These are phyloP conservation scores for Scaptomyza caliginosa DNA, from an alignment of 2,888 invertebrate genomes.

Conservation along the genomic window DNA sequence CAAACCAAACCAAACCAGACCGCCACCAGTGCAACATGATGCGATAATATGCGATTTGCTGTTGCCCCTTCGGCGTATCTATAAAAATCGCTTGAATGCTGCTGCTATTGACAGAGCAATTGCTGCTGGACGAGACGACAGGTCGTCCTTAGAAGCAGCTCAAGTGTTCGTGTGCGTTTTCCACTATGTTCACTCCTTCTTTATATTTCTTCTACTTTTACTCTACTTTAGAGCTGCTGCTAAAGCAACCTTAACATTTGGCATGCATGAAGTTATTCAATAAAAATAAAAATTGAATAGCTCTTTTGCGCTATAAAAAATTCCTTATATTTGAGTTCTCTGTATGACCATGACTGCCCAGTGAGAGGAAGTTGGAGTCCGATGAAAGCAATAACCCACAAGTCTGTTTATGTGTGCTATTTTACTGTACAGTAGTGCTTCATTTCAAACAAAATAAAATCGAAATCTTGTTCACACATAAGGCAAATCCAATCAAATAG, in stretches of 20 bases:
- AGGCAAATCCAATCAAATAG: conserved; percentile 26
- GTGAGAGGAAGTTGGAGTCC: not conserved
- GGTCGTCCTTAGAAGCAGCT: conserved; percentile 37
- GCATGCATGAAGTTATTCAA: conserved; percentile 75
- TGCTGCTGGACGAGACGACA: conserved; percentile 46
- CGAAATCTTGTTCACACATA: conserved; percentile 5
- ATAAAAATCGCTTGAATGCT: conserved; percentile 64
- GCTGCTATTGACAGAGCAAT: conserved; percentile 63
- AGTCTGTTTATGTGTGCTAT: conserved; percentile 2
- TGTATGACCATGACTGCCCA: conserved; percentile 24
- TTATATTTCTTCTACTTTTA: not conserved
- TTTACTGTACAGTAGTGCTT: not conserved
- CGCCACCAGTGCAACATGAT: conserved; percentile 52
- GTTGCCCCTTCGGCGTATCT: conserved; percentile 52
- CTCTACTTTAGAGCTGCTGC: not conserved
- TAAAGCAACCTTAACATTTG: conserved; percentile 54
- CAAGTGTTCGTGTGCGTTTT: conserved; percentile 34
- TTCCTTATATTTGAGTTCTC: conserved; percentile 38
- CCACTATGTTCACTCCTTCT: not conserved
- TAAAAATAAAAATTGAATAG: conserved; percentile 74
- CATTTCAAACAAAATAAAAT: not conserved
- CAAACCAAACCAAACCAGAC: not conserved
- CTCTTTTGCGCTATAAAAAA: conserved; percentile 27
- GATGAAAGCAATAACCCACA: not conserved
- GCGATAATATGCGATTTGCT: conserved; percentile 77